Conservation (phyloP, 2,797 vertebrate genomes). For the Cirrhinus mrigala region DNA sequence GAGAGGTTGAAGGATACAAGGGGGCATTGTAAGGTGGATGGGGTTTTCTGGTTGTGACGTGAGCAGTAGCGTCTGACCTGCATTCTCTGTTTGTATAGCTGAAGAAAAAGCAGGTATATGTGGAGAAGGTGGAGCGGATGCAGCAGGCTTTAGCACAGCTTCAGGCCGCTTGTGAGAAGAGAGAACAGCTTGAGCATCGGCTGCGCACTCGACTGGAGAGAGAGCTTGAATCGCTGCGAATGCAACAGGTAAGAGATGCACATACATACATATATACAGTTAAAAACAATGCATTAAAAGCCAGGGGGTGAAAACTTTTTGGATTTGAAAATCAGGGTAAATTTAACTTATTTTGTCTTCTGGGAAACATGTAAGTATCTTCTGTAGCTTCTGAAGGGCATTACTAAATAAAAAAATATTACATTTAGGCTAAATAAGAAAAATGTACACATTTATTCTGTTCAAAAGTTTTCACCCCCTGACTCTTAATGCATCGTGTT, state of each 20-base stretch:
- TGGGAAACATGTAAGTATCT: too few species aligned
- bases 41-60: neutral
- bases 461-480: too few species aligned
- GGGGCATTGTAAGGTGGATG: conserved; percentile 52
- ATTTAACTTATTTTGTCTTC: too few species aligned
- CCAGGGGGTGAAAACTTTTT: too few species aligned
- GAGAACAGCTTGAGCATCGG: conserved; percentile 94
- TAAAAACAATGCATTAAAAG: too few species aligned
- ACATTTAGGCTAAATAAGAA: too few species aligned
- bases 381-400: too few species aligned
- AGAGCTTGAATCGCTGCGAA: conserved; percentile 93
- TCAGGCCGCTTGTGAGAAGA: conserved; percentile 96
- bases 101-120: conserved; percentile 98
- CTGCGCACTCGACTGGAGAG: conserved; percentile 92
- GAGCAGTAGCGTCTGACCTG: conserved; percentile 47
- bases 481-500: too few species aligned
- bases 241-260: conserved; percentile 89
- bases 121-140: conserved; percentile 98
- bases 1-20: conserved; percentile 41
- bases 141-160: conserved; percentile 96
- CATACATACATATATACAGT: too few species aligned
- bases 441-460: too few species aligned
- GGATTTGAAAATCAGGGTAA: too few species aligned
- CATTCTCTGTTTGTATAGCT: conserved; percentile 77
- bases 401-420: too few species aligned